phyloP scores from a whole-genome alignment of 2,888 invertebrate species.

The Masnerella sp. region DNA sequence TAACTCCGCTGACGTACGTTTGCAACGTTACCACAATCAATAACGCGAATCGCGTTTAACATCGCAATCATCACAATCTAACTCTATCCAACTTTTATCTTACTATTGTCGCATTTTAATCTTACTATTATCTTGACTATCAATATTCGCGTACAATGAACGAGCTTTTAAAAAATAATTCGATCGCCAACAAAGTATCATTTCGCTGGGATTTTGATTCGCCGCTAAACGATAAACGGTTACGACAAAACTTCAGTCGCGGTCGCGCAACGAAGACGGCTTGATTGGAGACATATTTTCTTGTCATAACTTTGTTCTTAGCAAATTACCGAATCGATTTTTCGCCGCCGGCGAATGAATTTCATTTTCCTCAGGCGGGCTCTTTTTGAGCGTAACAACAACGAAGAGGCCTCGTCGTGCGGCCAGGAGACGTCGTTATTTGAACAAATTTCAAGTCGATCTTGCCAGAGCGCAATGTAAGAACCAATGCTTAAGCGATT shows the following conservation, averaged over 20 bases:
- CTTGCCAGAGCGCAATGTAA: not conserved
- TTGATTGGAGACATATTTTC: constrained; percentile 43
- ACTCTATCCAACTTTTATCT: no score
- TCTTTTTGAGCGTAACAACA: constrained; percentile 12
- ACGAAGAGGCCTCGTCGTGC: not conserved
- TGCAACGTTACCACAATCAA: no score
- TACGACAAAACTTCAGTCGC: constrained; percentile 26
- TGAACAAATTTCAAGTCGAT: constrained; percentile 4
- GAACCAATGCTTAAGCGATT: constrained; percentile 6
- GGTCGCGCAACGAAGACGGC: constrained; percentile 13
- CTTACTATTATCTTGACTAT: no score
- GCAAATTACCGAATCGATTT: constrained; percentile 35
- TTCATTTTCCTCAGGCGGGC: constrained; percentile 19
- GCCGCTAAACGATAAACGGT: constrained; percentile 35
- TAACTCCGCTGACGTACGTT: no score
- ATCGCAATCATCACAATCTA: no score
- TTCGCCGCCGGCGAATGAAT: constrained; percentile 5
- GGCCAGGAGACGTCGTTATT: constrained; percentile 9
- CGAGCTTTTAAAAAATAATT: constrained; percentile 22
- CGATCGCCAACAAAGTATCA: constrained; percentile 3
- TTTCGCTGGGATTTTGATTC: constrained; percentile 31
- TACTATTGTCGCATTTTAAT: no score
- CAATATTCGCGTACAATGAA: constrained; percentile 7
- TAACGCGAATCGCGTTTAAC: no score
- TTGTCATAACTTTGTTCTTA: constrained; percentile 29